phyloP scores from a whole-genome alignment of 2,888 invertebrate genomes.

The Aspidapion aeneum region DNA sequence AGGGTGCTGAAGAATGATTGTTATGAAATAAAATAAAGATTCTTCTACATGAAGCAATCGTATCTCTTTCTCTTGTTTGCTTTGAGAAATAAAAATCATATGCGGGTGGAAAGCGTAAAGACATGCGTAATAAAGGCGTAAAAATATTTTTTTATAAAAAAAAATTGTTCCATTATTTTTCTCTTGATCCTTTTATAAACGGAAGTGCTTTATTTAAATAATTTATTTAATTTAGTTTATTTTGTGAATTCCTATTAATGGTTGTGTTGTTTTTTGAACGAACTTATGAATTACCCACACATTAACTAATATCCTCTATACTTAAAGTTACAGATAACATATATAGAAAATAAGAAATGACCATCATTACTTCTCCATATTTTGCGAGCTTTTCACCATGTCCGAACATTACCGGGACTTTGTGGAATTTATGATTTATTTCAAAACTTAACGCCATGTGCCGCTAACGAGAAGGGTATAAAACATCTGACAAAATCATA shows the following conservation, averaged over 20 bases:
- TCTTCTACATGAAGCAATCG: too few species aligned
- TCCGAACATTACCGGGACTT: neutral
- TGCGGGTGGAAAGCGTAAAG: too few species aligned
- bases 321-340: neutral
- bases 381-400: neutral
- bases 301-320: neutral
- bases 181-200: too few species aligned
- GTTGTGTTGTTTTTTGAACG: neutral
- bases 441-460: neutral
- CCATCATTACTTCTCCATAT: neutral
- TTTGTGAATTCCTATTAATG: neutral
- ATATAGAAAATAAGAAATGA: neutral
- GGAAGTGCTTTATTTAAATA: too few species aligned
- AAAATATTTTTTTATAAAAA: too few species aligned
- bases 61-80: too few species aligned
- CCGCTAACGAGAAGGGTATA: neutral
- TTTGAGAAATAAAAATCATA: too few species aligned
- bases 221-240: too few species aligned
- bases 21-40: too few species aligned
- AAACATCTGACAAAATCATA: neutral
- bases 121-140: too few species aligned
- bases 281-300: neutral
- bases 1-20: too few species aligned
- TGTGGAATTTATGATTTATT: neutral
- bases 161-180: too few species aligned